Percentiles rank a stretch among this genome's conserved stretches.
These are phyloP conservation scores for Eulemur rubriventer DNA, from an alignment of 2,797 vertebrate genomes.

Conservation along the genomic window DNA sequence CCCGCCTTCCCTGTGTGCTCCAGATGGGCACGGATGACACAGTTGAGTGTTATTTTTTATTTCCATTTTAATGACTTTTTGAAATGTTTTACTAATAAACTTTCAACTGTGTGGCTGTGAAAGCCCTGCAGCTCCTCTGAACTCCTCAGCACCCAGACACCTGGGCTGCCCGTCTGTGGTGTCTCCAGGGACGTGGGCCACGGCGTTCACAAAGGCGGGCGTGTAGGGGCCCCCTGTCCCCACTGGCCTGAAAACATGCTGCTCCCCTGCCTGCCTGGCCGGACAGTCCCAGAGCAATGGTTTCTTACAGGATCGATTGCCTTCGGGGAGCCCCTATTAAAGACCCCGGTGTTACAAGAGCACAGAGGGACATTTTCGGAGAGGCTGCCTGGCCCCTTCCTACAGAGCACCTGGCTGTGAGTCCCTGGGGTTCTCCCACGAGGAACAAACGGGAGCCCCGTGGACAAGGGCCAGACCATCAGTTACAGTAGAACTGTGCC, in stretches of 20 bases:
- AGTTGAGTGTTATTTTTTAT: neutral
- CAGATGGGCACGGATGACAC: rapidly evolving
- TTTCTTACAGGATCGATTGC: rapidly evolving
- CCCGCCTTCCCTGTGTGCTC: neutral
- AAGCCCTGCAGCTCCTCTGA: rapidly evolving
- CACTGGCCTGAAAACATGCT: neutral
- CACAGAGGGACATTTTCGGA: neutral
- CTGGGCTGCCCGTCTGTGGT: rapidly evolving
- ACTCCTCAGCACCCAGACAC: neutral
- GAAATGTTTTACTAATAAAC: neutral
- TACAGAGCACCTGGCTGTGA: rapidly evolving
- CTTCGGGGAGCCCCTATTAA: neutral
- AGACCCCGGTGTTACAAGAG: neutral
- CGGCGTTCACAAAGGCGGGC: rapidly evolving
- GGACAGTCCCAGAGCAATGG: neutral
- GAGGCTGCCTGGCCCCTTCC: no score
- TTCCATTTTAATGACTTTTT: neutral
- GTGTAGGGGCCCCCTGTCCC: rapidly evolving
- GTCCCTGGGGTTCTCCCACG: no score
- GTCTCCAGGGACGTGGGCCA: rapidly evolving
- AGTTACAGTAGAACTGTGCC: rapidly evolving
- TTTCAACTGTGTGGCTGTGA: neutral
- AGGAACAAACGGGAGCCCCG: neutral
- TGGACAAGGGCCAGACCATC: rapidly evolving
- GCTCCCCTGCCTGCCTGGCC: neutral